A percentile compares a stretch with the other conserved stretches of the same genome.
Evolutionary conservation across 1,140 invertebrate species (phyloP).

Genomic region (Thaumetopoea pityocampa): DNA sequence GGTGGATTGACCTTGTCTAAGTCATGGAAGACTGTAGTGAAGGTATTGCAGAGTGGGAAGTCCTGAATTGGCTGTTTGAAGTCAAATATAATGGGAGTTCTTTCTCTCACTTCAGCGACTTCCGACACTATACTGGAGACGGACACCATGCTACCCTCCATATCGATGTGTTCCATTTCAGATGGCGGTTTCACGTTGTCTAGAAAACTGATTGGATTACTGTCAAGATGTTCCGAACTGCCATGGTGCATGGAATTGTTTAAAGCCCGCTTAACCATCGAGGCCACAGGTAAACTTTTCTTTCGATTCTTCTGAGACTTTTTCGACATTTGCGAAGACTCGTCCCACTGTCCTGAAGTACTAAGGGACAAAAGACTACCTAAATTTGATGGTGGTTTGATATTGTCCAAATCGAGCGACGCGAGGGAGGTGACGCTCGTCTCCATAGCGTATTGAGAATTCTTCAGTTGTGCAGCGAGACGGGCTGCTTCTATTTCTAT

Average conservation of each 20-base stretch:
- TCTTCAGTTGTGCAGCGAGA: slow-evolving; percentile 80
- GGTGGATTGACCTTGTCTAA: slow-evolving; percentile 89
- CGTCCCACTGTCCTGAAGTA: slow-evolving; percentile 71
- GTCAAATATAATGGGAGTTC: slow-evolving; percentile 69
- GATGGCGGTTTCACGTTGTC: slow-evolving; percentile 90
- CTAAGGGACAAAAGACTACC: slow-evolving; percentile 81
- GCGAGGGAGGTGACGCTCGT: slow-evolving; percentile 74
- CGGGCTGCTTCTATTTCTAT: slow-evolving; percentile 85
- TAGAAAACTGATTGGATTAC: slow-evolving; percentile 76
- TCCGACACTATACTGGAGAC: slow-evolving; percentile 89
- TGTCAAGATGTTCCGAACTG: slow-evolving; percentile 79
- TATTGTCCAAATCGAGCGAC: slow-evolving; percentile 82
- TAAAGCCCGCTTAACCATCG: slow-evolving; percentile 83
- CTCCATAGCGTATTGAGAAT: slow-evolving; percentile 67
- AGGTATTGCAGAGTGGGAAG: slow-evolving; percentile 66
- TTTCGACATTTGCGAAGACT: slow-evolving; percentile 49
- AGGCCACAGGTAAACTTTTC: slow-evolving; percentile 81
- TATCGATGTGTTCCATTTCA: slow-evolving; percentile 86
- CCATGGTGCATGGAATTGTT: slow-evolving; percentile 77
- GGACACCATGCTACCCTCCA: slow-evolving; percentile 89
- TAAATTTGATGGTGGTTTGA: slow-evolving; percentile 87
- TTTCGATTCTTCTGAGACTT: slow-evolving; percentile 72
- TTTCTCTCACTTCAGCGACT: slow-evolving; percentile 77
- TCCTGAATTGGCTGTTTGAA: slow-evolving; percentile 73
- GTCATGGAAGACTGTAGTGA: slow-evolving; percentile 78